Evolutionary conservation across 1,140 invertebrate species (phyloP).

Genomic region (Cherax destructor): DNA sequence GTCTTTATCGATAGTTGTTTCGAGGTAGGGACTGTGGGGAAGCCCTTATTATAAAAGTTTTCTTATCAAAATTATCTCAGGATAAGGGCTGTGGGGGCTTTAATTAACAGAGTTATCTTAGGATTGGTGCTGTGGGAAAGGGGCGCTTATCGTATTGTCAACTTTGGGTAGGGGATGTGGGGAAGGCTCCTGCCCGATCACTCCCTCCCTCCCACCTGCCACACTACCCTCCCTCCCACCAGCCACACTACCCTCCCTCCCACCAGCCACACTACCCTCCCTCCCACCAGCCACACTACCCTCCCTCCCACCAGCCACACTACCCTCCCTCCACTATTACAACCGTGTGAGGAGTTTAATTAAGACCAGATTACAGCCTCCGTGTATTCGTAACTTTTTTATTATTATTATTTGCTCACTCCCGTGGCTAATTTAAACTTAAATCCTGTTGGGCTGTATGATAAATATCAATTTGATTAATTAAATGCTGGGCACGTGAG

Average conservation of each 20-base stretch:
- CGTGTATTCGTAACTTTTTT: slow-evolving; percentile 25
- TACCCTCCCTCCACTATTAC: not conserved
- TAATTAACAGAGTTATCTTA: too few species aligned
- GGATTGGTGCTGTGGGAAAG: not conserved
- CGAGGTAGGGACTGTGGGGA: too few species aligned
- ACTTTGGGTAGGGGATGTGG: not conserved
- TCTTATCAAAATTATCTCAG: too few species aligned
- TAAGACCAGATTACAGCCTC: slow-evolving; percentile 30
- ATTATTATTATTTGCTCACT: slow-evolving; percentile 25
- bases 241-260: too few species aligned
- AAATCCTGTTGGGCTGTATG: slow-evolving; percentile 26
- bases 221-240: too few species aligned
- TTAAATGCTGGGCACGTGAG: slow-evolving; percentile 34
- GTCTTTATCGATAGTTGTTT: too few species aligned
- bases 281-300: too few species aligned
- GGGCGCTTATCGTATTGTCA: not conserved
- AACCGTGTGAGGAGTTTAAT: slow-evolving; percentile 39
- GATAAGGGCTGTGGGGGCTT: too few species aligned
- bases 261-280: too few species aligned
- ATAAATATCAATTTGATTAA: slow-evolving; percentile 41
- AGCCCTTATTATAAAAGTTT: too few species aligned
- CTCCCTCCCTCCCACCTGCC: not conserved
- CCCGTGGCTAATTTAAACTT: slow-evolving; percentile 41
- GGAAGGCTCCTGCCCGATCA: not conserved
- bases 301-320: too few species aligned